Evolutionary conservation across 2,113 vertebrate genomes (phyloP).

Genomic region (Talpa occidentalis): DNA sequence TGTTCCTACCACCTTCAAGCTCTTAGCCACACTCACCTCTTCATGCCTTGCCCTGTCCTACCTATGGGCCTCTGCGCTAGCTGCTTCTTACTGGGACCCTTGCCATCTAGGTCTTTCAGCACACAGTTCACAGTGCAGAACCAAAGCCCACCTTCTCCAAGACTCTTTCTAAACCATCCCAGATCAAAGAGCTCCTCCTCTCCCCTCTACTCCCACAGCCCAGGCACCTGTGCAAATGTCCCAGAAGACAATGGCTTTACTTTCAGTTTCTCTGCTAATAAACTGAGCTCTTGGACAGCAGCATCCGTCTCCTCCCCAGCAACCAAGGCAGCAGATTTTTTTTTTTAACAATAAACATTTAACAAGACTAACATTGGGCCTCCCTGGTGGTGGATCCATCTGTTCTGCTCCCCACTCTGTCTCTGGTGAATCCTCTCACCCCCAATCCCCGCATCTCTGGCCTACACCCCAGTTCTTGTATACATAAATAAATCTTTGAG

Average conservation of each 20-base stretch:
- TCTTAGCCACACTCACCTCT: neutral
- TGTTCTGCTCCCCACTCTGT: too few relatives aligned
- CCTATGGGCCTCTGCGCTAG: neutral
- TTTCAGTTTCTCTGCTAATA: neutral
- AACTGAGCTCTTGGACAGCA: neutral
- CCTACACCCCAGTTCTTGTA: too few relatives aligned
- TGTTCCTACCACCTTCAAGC: neutral
- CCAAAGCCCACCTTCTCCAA: neutral
- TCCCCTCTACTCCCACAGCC: neutral
- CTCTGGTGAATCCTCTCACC: too few relatives aligned
- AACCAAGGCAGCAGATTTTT: neutral
- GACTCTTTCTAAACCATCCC: neutral
- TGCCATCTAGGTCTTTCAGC: neutral
- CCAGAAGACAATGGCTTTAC: neutral
- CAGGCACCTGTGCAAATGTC: neutral
- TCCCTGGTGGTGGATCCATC: too few relatives aligned
- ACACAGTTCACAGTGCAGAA: neutral
- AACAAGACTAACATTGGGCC: constrained; percentile 9
- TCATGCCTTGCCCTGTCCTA: neutral
- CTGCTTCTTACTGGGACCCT: neutral
- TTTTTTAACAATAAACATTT: neutral
- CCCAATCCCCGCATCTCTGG: too few relatives aligned
- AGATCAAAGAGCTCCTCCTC: neutral
- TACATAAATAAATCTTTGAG: too few relatives aligned
- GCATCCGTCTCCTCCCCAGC: neutral